Evolutionary conservation across 1,140 invertebrate genomes (phyloP).

Genomic region (Drosophila parvula): DNA sequence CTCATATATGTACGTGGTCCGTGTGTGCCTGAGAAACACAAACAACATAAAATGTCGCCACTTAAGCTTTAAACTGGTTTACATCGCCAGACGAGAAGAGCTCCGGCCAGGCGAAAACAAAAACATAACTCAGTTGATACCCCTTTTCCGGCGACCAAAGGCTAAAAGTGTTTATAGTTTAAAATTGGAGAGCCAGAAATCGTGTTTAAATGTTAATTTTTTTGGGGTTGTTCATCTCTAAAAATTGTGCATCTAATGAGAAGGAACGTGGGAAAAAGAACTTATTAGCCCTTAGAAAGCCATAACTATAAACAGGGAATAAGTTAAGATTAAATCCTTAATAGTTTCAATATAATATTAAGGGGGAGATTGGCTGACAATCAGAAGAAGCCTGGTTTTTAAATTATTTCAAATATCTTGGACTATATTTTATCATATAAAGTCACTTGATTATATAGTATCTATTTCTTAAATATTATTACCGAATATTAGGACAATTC

Average conservation of each 20-base stretch:
- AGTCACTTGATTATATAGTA: too few relatives aligned
- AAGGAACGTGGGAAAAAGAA: not conserved
- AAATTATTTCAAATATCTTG: too few relatives aligned
- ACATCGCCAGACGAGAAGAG: conserved; percentile 25
- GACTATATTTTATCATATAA: too few relatives aligned
- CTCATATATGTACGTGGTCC: conserved; percentile 12
- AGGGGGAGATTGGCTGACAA: not conserved
- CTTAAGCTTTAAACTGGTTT: conserved; percentile 57
- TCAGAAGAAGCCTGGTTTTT: not conserved
- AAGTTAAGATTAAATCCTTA: not conserved
- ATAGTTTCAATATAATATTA: not conserved
- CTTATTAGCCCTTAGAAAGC: not conserved
- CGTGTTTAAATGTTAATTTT: conserved; percentile 5
- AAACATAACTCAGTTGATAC: conserved; percentile 23
- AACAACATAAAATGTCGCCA: conserved; percentile 53
- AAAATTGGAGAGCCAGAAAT: conserved; percentile 11
- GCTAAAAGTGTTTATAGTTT: conserved; percentile 2
- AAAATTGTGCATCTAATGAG: not conserved
- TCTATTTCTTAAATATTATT: too few relatives aligned
- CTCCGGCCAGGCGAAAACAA: conserved; percentile 8
- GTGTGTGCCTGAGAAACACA: conserved; percentile 20
- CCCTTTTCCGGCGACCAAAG: conserved; percentile 12
- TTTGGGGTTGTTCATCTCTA: conserved; percentile 2
- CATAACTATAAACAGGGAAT: not conserved
- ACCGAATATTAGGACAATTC: too few relatives aligned